Base-by-base conservation (phyloP, 1,140 invertebrate genomes). In the Drosophila kanapiae region DNA sequence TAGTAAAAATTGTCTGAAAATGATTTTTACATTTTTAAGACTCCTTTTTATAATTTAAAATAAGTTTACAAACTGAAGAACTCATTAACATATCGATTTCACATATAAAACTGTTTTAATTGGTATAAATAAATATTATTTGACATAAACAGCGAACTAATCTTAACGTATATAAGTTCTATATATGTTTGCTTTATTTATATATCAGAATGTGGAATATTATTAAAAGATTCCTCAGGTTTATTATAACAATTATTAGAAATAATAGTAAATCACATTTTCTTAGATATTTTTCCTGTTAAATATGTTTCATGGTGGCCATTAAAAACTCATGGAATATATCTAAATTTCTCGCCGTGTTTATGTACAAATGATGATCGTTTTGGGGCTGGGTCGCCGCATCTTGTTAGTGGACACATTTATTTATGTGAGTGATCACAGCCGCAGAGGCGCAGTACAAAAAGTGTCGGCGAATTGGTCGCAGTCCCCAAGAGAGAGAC, bases 371-470 rank as follows among this genome's bases (percentile, higher is more conserved):
- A 61, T 62, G 40, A 69, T 59, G 64, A 68, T 74, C 56, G 58
- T 42, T 79, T 82, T 81, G 45, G 79, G 70, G 53, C 80, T 80
- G 67, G 72, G 53, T 38, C 53, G 53, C 59, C 72, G 54, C 63
- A 68, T 67, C 53, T 54, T 60, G 75, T 59, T 63, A 69, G 51
- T 62, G 53, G 59, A 68, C 72, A 68, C 61, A 63, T 60, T 61
- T 68, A 69, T 77, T 59, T 78, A 78, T 78, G 75, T 75, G 53
- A 57, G 31, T 58, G 75, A 57, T 78, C 72, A 71, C 53, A 62
- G 18, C 69, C 70, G 31, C 57, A 75, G 54, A 76, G 60, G 18
- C 48, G 42, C 76, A 78, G 76, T 78, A 62, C 75, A 78, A 71
- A 78, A 78, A 78, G 75, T 78, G 75, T 71, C 75, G 42, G 64